Evolutionary conservation across 2,113 vertebrate genomes (phyloP), one percentile per base, ranked within the genome.

Genomic region (Rhinopomastus cyanomelas): DNA sequence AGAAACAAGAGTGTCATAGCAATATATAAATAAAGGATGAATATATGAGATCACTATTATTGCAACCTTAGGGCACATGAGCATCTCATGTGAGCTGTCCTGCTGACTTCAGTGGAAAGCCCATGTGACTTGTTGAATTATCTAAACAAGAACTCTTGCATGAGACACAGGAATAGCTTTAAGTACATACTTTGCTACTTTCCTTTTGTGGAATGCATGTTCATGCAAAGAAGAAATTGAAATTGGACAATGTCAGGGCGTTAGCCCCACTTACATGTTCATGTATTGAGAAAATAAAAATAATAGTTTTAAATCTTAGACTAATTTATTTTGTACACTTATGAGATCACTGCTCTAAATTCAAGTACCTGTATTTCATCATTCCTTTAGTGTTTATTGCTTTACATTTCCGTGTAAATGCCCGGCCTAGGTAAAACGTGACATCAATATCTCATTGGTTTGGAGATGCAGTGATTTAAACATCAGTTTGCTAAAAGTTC

Each of bases 101-200:
- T 88, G 87, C 44, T 95, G 93, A 91, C 85, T 81, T 80, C 64
- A 93, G 76, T 71, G 79, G 76, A 94, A 92, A 87, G 34, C 51
- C 77, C 0, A 0, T 5, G 4, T 89, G 51, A 80, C 34, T 80
- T 85, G 26, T 36, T 56, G 53, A 73, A 71, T 88, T 85, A 78
- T 78, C 69, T 69, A 90, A 95, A 95, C 61, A 78, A 64, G 12
- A 75, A 21, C 71, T 87, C 27, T 89, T 87, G 30, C 22, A 8
- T 56, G 82, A 81, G 37, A 56, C 14, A 30, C 11, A 22, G 26
- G 12, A 87, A 59, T 39, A 76, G 22, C 34, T 71, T 73, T 76
- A 66, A 90, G 66, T 34, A 72, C 59, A 36, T 69, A 0, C 46
- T 93, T 85, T 65, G 6, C 17, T 75, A 84, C 65, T 81, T 83